Evolutionary conservation across 2,888 invertebrate genomes (phyloP), one percentile per base, ranked within the genome.

Genomic region (Trilocha varians): DNA sequence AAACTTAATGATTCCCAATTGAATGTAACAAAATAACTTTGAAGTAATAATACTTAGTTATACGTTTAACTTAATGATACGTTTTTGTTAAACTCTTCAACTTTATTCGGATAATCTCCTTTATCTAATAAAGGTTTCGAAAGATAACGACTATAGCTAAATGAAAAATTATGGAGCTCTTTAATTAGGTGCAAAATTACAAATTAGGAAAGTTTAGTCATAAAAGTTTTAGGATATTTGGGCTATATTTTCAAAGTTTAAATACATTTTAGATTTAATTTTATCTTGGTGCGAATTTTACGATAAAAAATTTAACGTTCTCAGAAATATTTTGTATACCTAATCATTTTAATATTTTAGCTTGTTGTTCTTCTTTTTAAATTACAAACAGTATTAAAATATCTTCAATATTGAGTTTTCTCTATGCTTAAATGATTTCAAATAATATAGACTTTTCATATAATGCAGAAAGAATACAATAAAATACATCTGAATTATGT

Each of bases 151-250:
- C 25, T 25, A 25, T 25, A 11, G 25, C 25, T 25, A 9, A 25
- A 25, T 25, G 25, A 5, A 34, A 36, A 38, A 42, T 38, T 42
- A 42, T 42, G 38, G 34, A 18, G 34, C 34, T 35, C 32, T 42
- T 38, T 38, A 38, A 42, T 42, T 35, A 42, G 38, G 38, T 35
- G 42, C 38, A 34, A 38, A 38, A 34, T 42, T 38, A 18, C 25
- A 38, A 42, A 42, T 42, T 38, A 38, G 38, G 18, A 38, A 38
- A 42, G 38, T 42, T 42, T 35, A 11, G 32, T 34, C 38, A 16
- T 42, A 35, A 38, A 38, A 42, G 16, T 38, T 38, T 32, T 15
- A 18, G 41, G 38, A 41, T 41, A 13, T 25, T 18, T 11, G 38
- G 16, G 13, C 16, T 38, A 14, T 16, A 16, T 38, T 34, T 34